Evolutionary conservation across 2,797 vertebrate species (phyloP).

Genomic region (Thaleichthys pacificus): DNA sequence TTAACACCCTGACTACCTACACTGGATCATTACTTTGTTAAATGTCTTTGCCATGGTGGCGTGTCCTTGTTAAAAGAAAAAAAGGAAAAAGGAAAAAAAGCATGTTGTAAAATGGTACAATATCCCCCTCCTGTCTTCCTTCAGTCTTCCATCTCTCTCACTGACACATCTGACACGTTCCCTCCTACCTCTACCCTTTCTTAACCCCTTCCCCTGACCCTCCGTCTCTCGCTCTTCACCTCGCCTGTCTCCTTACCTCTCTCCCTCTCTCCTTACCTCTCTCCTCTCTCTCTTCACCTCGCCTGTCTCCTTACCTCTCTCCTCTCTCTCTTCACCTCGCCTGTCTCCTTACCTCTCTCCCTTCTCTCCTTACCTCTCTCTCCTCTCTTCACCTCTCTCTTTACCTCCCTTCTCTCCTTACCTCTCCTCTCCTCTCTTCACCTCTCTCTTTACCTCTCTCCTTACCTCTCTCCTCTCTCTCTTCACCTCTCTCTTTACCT

Average conservation of each 20-base stretch:
- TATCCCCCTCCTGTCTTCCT: too few relatives aligned
- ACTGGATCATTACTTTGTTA: conserved; percentile 12
- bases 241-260: too few relatives aligned
- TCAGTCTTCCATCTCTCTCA: too few relatives aligned
- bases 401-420: not conserved
- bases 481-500: too few relatives aligned
- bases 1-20: conserved; percentile 31
- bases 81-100: not conserved
- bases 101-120: not conserved
- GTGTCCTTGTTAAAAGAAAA: not conserved
- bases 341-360: conserved; percentile 24
- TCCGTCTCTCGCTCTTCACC: too few relatives aligned
- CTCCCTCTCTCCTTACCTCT: too few relatives aligned
- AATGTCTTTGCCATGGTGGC: not conserved
- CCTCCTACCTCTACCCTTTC: too few relatives aligned
- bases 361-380: conserved; percentile 18
- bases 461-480: too few relatives aligned
- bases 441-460: too few relatives aligned
- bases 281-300: not conserved
- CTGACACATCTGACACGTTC: too few relatives aligned
- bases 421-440: too few relatives aligned
- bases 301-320: not conserved
- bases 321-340: conserved; percentile 28
- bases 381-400: not conserved
- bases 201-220: too few relatives aligned